Evolutionary conservation across 2,797 vertebrate genomes (phyloP).

Genomic region (Darevskia mixta): DNA sequence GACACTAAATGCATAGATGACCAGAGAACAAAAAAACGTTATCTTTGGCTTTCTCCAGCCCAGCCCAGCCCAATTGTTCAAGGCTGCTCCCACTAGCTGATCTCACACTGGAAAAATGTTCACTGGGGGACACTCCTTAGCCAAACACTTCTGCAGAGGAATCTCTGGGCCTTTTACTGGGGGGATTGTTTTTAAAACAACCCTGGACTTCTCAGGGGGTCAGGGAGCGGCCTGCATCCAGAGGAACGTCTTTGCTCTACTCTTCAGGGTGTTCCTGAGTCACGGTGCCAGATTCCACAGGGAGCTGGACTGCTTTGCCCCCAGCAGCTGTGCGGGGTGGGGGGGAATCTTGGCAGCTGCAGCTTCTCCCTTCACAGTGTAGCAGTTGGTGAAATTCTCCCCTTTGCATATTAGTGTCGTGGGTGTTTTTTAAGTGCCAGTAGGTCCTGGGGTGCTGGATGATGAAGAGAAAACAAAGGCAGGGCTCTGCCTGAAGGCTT

Average conservation of each 20-base stretch:
- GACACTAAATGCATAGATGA: neutral
- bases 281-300: conserved; percentile 48
- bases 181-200: neutral
- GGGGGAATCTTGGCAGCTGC: too few relatives aligned
- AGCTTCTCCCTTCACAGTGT: neutral
- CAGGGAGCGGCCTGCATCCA: neutral
- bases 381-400: neutral
- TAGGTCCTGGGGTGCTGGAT: neutral
- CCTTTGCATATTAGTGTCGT: neutral
- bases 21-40: neutral
- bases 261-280: conserved; percentile 23
- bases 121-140: neutral
- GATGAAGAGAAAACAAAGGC: neutral
- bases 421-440: too few relatives aligned
- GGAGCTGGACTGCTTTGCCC: conserved; percentile 42
- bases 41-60: neutral
- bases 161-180: neutral
- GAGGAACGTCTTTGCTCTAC: rapidly evolving
- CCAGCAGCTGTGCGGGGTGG: neutral
- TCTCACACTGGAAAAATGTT: conserved; percentile 2
- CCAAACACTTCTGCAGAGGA: conserved; percentile 10
- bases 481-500: neutral
- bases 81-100: neutral
- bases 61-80: neutral
- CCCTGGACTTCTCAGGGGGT: neutral